A percentile compares a stretch with the other conserved stretches of the same genome.
Evolutionary conservation across 2,888 invertebrate species (phyloP).

Genomic region (Eupithecia exiguata): DNA sequence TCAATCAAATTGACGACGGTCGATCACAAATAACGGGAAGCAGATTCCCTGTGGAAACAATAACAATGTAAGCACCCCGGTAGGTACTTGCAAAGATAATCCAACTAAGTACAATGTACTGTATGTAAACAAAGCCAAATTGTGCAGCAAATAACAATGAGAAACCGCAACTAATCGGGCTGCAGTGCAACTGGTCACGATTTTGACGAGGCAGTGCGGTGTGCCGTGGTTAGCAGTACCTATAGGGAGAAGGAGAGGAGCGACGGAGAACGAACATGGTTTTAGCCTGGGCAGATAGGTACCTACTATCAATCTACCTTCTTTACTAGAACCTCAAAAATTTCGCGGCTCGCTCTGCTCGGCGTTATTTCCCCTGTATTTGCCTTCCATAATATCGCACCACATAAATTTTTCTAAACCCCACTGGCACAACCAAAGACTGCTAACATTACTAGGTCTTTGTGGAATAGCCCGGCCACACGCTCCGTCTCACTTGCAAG

Average conservation of each 20-base stretch:
- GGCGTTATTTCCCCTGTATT: neutral
- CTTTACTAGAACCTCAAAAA: neutral
- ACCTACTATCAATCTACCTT: neutral
- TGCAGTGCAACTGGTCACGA: constrained; percentile 43
- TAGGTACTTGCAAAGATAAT: constrained; percentile 28
- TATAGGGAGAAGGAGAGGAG: too few relatives aligned
- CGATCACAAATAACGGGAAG: constrained; percentile 2
- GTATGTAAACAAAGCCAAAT: constrained; percentile 46
- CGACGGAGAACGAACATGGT: neutral
- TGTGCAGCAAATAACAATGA: constrained; percentile 44
- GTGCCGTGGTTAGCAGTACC: too few relatives aligned
- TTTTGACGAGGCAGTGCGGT: constrained; percentile 15
- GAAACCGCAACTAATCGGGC: constrained; percentile 49
- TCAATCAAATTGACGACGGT: neutral
- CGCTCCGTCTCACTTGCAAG: too few relatives aligned
- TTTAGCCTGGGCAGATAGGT: too few relatives aligned
- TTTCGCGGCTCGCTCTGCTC: neutral
- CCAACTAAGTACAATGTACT: constrained; percentile 32
- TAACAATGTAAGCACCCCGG: constrained; percentile 6
- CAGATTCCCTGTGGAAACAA: constrained; percentile 13
- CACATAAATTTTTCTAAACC: too few relatives aligned
- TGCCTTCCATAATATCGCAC: neutral
- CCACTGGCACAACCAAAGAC: too few relatives aligned
- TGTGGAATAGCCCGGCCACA: too few relatives aligned
- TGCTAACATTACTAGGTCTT: too few relatives aligned